Percentiles rank a stretch among this genome's conserved stretches.
Conservation (phyloP, 2,888 invertebrate genomes). For the Bedellia somnulentella region DNA sequence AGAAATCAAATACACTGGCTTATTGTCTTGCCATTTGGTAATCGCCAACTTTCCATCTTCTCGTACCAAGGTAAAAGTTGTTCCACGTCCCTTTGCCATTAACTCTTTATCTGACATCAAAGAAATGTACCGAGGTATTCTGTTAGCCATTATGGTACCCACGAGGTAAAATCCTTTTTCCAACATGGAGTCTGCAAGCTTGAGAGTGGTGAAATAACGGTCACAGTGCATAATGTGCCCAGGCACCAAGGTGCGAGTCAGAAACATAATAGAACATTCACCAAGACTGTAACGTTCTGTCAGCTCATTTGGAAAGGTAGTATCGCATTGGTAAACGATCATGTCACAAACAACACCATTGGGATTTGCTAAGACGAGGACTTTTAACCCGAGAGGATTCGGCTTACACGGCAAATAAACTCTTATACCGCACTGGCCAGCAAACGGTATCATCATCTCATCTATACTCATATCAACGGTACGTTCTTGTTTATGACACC, state of each 20-base stretch:
- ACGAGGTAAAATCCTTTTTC: conserved; percentile 2
- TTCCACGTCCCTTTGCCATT: conserved; percentile 3
- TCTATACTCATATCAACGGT: conserved; percentile 1
- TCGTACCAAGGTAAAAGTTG: conserved; percentile 2
- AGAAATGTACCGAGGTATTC: not conserved
- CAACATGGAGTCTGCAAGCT: not conserved
- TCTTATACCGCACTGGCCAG: conserved; percentile 1
- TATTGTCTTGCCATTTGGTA: conserved; percentile 3
- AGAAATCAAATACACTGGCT: conserved; percentile 3
- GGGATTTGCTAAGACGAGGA: conserved; percentile 6
- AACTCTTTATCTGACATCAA: conserved; percentile 2
- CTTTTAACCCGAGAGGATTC: conserved; percentile 5
- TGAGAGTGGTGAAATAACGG: not conserved
- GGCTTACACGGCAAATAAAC: conserved; percentile 1
- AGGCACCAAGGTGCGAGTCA: conserved; percentile 1
- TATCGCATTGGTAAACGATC: conserved; percentile 4
- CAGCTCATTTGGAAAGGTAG: conserved; percentile 2
- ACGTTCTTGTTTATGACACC: conserved; percentile 5
- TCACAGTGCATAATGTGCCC: too few species aligned
- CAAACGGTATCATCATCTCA: conserved; percentile 2
- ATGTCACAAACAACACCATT: conserved; percentile 6
- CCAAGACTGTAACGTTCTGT: conserved; percentile 1
- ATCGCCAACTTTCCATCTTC: conserved; percentile 4
- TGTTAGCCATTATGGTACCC: not conserved
- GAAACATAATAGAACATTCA: conserved; percentile 1